Base-by-base conservation (phyloP, 2,888 invertebrate genomes). In the Allygus modestus region DNA sequence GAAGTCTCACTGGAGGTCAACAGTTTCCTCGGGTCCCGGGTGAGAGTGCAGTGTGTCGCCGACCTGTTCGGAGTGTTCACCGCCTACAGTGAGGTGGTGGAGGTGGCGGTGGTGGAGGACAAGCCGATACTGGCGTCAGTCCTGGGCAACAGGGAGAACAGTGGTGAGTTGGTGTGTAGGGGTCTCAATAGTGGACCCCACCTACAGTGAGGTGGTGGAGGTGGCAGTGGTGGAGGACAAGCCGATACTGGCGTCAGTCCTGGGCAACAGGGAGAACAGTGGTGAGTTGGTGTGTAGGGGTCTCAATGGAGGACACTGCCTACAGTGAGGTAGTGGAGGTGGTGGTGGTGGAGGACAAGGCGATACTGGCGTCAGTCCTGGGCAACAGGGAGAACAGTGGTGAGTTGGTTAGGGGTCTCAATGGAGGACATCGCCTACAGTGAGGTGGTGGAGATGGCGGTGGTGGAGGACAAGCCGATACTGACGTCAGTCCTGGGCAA, bases 151-250 rank as follows among this genome's bases (percentile, higher is more conserved):
- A 54, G 83, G 28, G 83, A 83, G 12, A 61, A 37, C 12, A 41
- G 41, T 17, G 82, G 82, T 82, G 11, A 61, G 73, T 73, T n/a
- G n/a, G n/a, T n/a, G n/a, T n/a, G n/a, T n/a, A n/a, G n/a, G n/a
- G n/a, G n/a, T n/a, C n/a, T n/a, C n/a, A n/a, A n/a, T n/a, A 69
- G 84, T 87, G 9, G 94, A 95, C 90, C 92, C 92, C 87, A 92
- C 93, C 87, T 87, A 87, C 58, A 73, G 84, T n/a, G 86, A 86
- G 4, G 85, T 86, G 69, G 84, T 86, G 23, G 87, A 86, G 84
- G 83, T 86, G 20, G 43, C 85, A 37, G 83, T 87, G 23, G 85
- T 87, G 28, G 87, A 87, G 71, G 87, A 88, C 65, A 87, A 85
- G 75, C 88, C 88, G 9, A 85, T 87, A 81, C 86, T 88, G 2